Percentiles rank a stretch among this genome's conserved stretches.
Evolutionary conservation across 2,888 invertebrate species (phyloP).

Genomic region (Spilosoma lubricipeda): DNA sequence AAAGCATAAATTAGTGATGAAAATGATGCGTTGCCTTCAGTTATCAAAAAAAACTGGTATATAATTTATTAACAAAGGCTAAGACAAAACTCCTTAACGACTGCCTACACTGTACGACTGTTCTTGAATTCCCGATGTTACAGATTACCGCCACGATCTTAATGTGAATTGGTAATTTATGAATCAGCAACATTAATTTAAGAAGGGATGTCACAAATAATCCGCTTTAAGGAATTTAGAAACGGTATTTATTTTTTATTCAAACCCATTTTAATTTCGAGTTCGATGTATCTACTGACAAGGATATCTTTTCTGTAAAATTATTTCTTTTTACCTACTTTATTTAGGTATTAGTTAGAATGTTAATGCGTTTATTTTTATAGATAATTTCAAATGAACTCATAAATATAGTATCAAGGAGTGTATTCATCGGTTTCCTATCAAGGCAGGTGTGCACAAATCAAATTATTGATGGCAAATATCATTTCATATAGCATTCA

Average conservation of each 20-base stretch:
- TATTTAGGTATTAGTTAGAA: not conserved
- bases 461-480: slow-evolving; percentile 60
- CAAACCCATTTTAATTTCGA: slow-evolving; percentile 24
- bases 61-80: slow-evolving; percentile 74
- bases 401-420: slow-evolving; percentile 22
- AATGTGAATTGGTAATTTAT: slow-evolving; percentile 75
- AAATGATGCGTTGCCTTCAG: slow-evolving; percentile 69
- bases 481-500: slow-evolving; percentile 63
- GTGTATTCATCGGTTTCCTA: slow-evolving; percentile 18
- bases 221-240: slow-evolving; percentile 52
- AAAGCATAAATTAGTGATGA: slow-evolving; percentile 76
- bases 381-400: slow-evolving; percentile 2
- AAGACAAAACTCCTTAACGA: slow-evolving; percentile 73
- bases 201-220: slow-evolving; percentile 59
- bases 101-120: slow-evolving; percentile 49
- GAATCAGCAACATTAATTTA: slow-evolving; percentile 69
- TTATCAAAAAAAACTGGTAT: slow-evolving; percentile 71
- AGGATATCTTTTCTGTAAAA: not conserved
- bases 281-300: not conserved
- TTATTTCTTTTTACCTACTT: slow-evolving; percentile 1
- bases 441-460: slow-evolving; percentile 61
- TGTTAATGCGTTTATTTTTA: not conserved
- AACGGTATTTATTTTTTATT: slow-evolving; percentile 56
- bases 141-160: slow-evolving; percentile 66
- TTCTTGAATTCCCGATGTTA: slow-evolving; percentile 37